Evolutionary conservation across 2,797 vertebrate species (phyloP).

Genomic region (Alectoris magna): DNA sequence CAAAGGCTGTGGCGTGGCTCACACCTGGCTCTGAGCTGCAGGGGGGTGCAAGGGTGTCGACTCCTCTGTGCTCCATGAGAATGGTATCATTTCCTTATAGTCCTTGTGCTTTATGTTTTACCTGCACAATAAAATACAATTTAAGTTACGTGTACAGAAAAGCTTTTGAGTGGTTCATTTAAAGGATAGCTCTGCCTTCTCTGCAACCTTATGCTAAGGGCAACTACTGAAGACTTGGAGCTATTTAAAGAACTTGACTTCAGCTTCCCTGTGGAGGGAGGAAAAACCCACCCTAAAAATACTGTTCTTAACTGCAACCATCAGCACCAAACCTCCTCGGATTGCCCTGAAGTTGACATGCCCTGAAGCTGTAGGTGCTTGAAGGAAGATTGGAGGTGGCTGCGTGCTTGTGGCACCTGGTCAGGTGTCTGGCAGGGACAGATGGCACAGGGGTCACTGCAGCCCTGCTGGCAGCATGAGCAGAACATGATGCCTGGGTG

Average conservation of each 20-base stretch:
- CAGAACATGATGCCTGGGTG: background rate
- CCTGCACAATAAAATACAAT: no score
- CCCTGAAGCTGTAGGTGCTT: background rate
- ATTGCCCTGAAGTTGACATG: background rate
- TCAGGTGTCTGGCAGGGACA: background rate
- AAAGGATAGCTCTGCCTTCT: background rate
- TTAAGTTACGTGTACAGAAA: background rate
- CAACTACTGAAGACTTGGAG: background rate
- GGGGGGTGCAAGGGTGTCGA: background rate
- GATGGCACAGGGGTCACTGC: background rate
- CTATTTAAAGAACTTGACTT: slow-evolving; percentile 21
- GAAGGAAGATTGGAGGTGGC: rapidly evolving
- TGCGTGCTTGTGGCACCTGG: background rate
- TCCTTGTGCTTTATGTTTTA: rapidly evolving
- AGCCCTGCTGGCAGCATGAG: background rate
- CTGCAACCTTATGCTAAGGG: background rate
- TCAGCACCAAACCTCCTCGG: rapidly evolving
- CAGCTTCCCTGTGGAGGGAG: background rate
- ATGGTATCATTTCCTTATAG: background rate
- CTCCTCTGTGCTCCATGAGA: background rate
- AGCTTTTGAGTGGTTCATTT: rapidly evolving
- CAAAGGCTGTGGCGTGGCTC: background rate
- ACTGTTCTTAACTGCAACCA: background rate
- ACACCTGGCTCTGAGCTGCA: rapidly evolving
- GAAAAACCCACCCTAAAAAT: background rate